Evolutionary conservation across 2,888 invertebrate species (phyloP).

Genomic region (Thymelicus acteon): DNA sequence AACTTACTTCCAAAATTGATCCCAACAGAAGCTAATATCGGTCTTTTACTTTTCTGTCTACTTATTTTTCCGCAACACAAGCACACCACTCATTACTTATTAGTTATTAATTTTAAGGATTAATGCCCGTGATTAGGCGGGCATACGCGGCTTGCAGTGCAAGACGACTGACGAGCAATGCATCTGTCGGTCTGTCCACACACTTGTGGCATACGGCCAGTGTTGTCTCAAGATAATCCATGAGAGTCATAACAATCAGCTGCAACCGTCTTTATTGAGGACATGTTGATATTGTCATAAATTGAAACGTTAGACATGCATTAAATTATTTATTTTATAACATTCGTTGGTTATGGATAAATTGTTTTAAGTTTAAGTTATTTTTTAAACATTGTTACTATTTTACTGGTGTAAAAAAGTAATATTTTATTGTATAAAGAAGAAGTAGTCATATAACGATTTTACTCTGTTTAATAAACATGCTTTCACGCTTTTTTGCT

Average conservation of each 20-base stretch:
- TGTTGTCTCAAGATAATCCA: conserved; percentile 41
- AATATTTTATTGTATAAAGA: too few species aligned
- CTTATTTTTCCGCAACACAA: conserved; percentile 6
- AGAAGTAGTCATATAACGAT: too few species aligned
- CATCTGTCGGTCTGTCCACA: conserved; percentile 52
- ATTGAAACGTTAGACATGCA: not conserved
- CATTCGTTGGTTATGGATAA: too few species aligned
- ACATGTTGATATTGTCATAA: conserved; percentile 25
- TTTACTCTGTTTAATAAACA: too few species aligned
- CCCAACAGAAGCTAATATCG: too few species aligned
- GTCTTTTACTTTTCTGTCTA: not conserved
- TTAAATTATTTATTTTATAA: not conserved
- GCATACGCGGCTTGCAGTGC: conserved; percentile 60
- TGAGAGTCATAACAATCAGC: conserved; percentile 58
- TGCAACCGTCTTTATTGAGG: conserved; percentile 42
- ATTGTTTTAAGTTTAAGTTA: too few species aligned
- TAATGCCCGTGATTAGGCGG: conserved; percentile 44
- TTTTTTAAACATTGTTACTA: too few species aligned
- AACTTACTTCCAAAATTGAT: too few species aligned
- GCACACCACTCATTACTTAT: conserved; percentile 7
- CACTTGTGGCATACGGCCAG: conserved; percentile 11
- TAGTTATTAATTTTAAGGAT: not conserved
- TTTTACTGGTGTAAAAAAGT: too few species aligned
- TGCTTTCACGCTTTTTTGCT: not conserved
- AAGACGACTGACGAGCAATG: conserved; percentile 70